Conservation (phyloP, 2,113 vertebrate genomes). For the Thunnus maccoyii region DNA sequence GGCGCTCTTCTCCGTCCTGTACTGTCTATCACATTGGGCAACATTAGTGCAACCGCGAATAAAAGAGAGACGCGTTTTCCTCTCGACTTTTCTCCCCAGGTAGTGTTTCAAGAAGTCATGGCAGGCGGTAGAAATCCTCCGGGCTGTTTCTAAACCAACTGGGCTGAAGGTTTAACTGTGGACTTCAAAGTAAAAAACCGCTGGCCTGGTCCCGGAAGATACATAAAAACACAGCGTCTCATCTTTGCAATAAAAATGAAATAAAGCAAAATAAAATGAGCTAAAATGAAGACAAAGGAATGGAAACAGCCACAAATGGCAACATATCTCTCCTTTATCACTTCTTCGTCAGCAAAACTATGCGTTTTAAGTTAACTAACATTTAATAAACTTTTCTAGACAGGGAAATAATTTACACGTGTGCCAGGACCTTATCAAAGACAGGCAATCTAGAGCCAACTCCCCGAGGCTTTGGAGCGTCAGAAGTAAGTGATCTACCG, state of each 20-base stretch:
- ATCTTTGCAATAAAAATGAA: conserved; percentile 7
- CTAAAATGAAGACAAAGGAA: not conserved
- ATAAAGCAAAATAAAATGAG: not conserved
- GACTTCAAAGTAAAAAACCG: conserved; percentile 92
- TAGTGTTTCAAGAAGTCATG: conserved; percentile 83
- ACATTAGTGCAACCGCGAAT: conserved; percentile 14
- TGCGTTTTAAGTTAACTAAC: not conserved
- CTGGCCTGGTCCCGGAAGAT: conserved; percentile 91
- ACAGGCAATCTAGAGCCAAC: conserved; percentile 89
- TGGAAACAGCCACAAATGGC: not conserved
- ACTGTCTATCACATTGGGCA: conserved; percentile 23
- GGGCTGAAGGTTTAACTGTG: conserved; percentile 90
- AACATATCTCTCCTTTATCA: fast-evolving
- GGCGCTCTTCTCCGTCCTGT: conserved; percentile 20
- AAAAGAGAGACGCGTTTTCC: conserved; percentile 29
- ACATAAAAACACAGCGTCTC: conserved; percentile 79
- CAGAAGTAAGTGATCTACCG: conserved; percentile 90
- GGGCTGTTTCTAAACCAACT: conserved; percentile 89
- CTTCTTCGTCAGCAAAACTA: fast-evolving
- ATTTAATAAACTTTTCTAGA: conserved; percentile 34
- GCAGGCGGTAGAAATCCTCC: conserved; percentile 85
- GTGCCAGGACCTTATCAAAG: conserved; percentile 98
- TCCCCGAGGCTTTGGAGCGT: conserved; percentile 89
- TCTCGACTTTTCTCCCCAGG: conserved; percentile 62
- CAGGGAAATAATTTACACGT: conserved; percentile 78